A percentile compares a stretch with the other conserved stretches of the same genome.
phyloP scores from a whole-genome alignment of 2,888 invertebrate genomes.

The Dione vanillae region DNA sequence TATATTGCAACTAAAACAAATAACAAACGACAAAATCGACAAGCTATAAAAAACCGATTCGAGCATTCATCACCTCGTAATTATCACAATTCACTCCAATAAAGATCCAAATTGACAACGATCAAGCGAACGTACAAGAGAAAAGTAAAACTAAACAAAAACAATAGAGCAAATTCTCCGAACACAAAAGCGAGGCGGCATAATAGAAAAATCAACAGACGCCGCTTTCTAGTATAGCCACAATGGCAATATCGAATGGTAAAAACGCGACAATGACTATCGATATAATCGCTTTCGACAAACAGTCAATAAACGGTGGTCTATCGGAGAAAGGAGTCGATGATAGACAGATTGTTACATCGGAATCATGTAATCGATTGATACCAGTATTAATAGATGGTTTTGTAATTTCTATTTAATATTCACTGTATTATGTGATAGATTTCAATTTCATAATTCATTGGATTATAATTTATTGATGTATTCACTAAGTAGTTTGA shows the following conservation, averaged over 20 bases:
- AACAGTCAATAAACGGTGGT: conserved; percentile 43
- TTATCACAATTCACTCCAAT: conserved; percentile 25
- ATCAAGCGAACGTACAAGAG: conserved; percentile 39
- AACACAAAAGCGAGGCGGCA: conserved; percentile 44
- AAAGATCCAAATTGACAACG: conserved; percentile 33
- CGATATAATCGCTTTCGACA: conserved; percentile 63
- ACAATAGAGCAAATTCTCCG: conserved; percentile 46
- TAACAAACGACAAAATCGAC: background rate
- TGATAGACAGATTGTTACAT: conserved; percentile 16
- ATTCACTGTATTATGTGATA: background rate
- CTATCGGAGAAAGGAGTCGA: conserved; percentile 39
- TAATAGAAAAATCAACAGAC: conserved; percentile 63
- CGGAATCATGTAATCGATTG: conserved; percentile 8
- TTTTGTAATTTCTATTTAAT: conserved; percentile 15
- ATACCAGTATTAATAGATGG: conserved; percentile 7
- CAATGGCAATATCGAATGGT: conserved; percentile 56
- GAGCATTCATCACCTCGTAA: conserved; percentile 8
- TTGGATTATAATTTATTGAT: background rate
- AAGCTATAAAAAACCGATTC: background rate
- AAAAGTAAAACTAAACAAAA: conserved; percentile 50
- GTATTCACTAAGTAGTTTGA: too few species aligned
- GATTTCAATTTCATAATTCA: background rate
- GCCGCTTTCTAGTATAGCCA: conserved; percentile 68
- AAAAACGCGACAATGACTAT: conserved; percentile 67
- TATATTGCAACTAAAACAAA: background rate